Conservation (phyloP, 1,140 invertebrate genomes). For the Solen grandis region DNA sequence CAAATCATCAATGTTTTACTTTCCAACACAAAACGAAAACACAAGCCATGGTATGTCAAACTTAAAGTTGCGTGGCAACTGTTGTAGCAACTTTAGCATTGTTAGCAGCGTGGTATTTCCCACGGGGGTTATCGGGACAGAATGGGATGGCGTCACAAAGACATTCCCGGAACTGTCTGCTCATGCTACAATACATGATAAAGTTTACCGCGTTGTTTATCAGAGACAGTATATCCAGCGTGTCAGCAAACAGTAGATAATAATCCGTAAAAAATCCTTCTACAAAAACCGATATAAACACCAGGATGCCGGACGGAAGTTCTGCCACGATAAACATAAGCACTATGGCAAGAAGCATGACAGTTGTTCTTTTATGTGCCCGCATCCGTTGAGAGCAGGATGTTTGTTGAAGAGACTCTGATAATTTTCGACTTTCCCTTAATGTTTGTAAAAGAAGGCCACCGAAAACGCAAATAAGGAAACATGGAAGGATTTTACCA, state of each 20-base stretch:
- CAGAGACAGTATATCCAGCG: slow-evolving; percentile 95
- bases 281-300: slow-evolving; percentile 71
- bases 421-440: slow-evolving; percentile 77
- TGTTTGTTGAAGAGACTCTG: slow-evolving; percentile 69
- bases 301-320: slow-evolving; percentile 85
- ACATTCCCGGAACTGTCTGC: slow-evolving; percentile 92
- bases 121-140: neutral
- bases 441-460: slow-evolving; percentile 81
- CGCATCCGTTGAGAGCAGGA: slow-evolving; percentile 84
- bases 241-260: slow-evolving; percentile 87
- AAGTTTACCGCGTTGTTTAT: slow-evolving; percentile 96
- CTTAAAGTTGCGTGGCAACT: neutral
- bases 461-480: slow-evolving; percentile 81
- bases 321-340: slow-evolving; percentile 93
- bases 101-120: neutral
- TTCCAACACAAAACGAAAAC: too few relatives aligned
- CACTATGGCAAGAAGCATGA: slow-evolving; percentile 75
- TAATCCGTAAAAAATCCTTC: slow-evolving; percentile 73
- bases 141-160: slow-evolving; percentile 81
- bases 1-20: too few relatives aligned
- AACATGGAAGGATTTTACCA: slow-evolving; percentile 81
- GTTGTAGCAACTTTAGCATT: neutral
- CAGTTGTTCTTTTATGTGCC: slow-evolving; percentile 85
- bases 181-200: slow-evolving; percentile 96
- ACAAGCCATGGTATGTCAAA: too few relatives aligned